Conservation (phyloP, 2,888 invertebrate genomes). For the Actias luna region DNA sequence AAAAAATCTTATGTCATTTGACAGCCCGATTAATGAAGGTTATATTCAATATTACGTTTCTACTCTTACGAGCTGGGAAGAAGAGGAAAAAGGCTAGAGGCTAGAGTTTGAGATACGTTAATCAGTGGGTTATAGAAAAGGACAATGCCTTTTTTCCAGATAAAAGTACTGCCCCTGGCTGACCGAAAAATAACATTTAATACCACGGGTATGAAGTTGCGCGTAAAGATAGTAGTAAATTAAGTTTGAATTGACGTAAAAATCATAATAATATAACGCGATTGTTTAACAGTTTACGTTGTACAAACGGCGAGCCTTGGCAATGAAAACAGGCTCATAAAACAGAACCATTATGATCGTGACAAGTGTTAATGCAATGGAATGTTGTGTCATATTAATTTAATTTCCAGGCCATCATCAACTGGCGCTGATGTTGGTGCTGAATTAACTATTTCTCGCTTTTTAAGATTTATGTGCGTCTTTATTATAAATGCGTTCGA, state of each 20-base stretch:
- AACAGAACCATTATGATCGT: constrained; percentile 61
- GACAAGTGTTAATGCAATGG: constrained; percentile 59
- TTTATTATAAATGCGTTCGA: not conserved
- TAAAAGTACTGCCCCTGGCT: no score
- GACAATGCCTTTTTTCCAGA: no score
- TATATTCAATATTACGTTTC: no score
- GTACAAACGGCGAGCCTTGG: constrained; percentile 45
- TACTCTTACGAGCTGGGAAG: no score
- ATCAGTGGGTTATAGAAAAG: no score
- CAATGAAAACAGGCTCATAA: constrained; percentile 53
- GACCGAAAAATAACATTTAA: no score
- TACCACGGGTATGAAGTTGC: no score
- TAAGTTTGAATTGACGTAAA: not conserved
- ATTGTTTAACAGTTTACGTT: constrained; percentile 28
- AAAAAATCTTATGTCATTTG: no score
- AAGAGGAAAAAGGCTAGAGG: no score
- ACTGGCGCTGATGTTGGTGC: constrained; percentile 39
- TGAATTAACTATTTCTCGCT: constrained; percentile 28
- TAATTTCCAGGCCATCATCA: constrained; percentile 63
- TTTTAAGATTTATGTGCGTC: constrained; percentile 25
- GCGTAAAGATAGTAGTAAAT: no score
- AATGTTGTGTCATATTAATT: constrained; percentile 51
- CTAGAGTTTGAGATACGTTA: no score
- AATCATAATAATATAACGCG: not conserved
- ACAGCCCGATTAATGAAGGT: no score